Evolutionary conservation across 2,113 vertebrate genomes (phyloP).

Genomic region (Tor tambroides): DNA sequence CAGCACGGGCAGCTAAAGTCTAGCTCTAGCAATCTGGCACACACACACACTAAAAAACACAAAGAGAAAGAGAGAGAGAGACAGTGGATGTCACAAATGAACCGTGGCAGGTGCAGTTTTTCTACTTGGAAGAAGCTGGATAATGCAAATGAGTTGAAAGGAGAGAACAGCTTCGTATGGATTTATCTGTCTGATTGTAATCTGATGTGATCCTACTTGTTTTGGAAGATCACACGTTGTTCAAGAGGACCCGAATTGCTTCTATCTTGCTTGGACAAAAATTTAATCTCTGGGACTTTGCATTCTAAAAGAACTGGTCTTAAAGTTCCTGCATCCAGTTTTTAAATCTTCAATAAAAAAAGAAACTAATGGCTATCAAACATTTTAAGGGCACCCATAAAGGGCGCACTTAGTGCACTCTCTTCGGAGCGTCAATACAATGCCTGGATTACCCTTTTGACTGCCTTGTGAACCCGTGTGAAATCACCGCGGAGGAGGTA

Average conservation of each 20-base stretch:
- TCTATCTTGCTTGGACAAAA: not conserved
- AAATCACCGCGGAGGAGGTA: conserved; percentile 59
- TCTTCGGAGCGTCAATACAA: conserved; percentile 55
- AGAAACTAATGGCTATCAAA: not conserved
- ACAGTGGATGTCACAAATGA: conserved; percentile 52
- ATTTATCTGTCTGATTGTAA: conserved; percentile 46
- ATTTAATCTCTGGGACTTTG: not conserved
- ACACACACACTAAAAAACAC: conserved; percentile 40
- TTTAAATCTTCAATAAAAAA: not conserved
- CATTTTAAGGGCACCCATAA: not conserved
- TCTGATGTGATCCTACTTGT: not conserved
- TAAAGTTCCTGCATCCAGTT: conserved; percentile 7
- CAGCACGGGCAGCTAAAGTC: conserved; percentile 49
- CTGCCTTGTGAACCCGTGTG: conserved; percentile 42
- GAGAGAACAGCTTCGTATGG: conserved; percentile 50
- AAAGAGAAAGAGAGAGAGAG: conserved; percentile 10
- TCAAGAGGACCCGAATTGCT: not conserved
- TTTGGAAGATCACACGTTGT: not conserved
- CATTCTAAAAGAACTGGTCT: not conserved
- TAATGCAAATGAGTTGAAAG: conserved; percentile 18
- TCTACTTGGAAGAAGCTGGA: conserved; percentile 43
- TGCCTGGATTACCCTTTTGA: conserved; percentile 73
- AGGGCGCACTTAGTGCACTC: conserved; percentile 14
- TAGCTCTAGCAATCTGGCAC: conserved; percentile 34
- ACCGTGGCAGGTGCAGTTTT: conserved; percentile 64